Evolutionary conservation across 1,140 invertebrate genomes (phyloP).

Genomic region (Monomorium pharaonis): DNA sequence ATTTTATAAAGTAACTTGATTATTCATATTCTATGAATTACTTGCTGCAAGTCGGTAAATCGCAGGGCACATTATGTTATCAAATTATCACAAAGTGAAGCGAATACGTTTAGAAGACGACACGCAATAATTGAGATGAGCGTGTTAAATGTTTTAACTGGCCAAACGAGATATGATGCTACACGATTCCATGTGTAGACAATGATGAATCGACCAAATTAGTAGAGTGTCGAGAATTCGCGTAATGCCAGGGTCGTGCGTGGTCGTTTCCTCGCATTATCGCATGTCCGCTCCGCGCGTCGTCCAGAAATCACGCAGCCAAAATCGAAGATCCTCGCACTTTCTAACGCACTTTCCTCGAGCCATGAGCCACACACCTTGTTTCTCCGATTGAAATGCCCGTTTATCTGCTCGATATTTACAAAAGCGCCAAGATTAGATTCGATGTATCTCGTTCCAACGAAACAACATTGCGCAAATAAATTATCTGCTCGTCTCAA

Average conservation of each 20-base stretch:
- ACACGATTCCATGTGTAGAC: conserved; percentile 14
- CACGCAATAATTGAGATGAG: not conserved
- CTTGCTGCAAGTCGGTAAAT: not conserved
- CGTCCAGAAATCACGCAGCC: not conserved
- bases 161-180: not conserved
- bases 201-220: conserved; percentile 57
- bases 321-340: conserved; percentile 10
- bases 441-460: not conserved
- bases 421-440: conserved; percentile 34
- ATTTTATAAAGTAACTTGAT: not conserved
- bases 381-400: conserved; percentile 3
- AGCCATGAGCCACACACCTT: not conserved
- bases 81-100: not conserved
- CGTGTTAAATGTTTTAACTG: not conserved
- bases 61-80: not conserved
- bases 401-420: conserved; percentile 30
- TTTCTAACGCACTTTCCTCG: not conserved
- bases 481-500: not conserved
- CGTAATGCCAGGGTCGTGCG: conserved; percentile 64
- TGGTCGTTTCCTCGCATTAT: conserved; percentile 61
- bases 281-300: conserved; percentile 3
- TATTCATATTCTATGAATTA: not conserved
- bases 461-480: not conserved
- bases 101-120: conserved; percentile 10
- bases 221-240: conserved; percentile 9